phyloP scores from a whole-genome alignment of 2,797 vertebrate genomes.

The Chromobotia macracanthus region DNA sequence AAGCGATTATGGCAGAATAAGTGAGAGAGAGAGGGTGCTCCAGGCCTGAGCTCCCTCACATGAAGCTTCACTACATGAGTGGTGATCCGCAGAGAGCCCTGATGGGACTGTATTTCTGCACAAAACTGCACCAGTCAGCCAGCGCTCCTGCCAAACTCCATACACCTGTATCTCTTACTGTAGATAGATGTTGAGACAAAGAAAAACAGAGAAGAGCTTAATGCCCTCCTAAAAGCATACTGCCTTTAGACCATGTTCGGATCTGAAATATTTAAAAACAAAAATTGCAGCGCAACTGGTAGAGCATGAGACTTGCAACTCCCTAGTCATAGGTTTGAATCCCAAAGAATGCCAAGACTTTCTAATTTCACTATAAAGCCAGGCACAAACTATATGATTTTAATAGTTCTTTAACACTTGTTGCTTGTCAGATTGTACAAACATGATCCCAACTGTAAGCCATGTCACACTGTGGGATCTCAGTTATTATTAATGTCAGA shows the following conservation, averaged over 20 bases:
- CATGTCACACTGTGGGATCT: no score
- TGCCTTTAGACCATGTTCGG: conserved; percentile 55
- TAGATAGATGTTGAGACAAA: conserved; percentile 39
- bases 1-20: no score
- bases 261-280: conserved; percentile 54
- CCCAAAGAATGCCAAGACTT: not conserved
- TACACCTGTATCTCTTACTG: conserved; percentile 46
- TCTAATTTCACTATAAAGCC: not conserved
- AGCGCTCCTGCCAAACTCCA: conserved; percentile 57
- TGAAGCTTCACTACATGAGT: conserved; percentile 9
- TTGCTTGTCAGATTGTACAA: no score
- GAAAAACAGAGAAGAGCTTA: conserved; percentile 28
- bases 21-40: no score
- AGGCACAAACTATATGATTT: no score
- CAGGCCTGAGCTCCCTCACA: no score
- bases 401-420: no score
- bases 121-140: conserved; percentile 48
- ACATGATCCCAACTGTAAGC: no score
- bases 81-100: conserved; percentile 50
- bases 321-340: not conserved
- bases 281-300: not conserved
- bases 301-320: not conserved
- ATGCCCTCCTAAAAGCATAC: conserved; percentile 9
- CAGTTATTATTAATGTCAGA: no score
- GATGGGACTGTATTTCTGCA: conserved; percentile 48